phyloP scores from a whole-genome alignment of 1,140 invertebrate genomes.

The Drosophila tristis region DNA sequence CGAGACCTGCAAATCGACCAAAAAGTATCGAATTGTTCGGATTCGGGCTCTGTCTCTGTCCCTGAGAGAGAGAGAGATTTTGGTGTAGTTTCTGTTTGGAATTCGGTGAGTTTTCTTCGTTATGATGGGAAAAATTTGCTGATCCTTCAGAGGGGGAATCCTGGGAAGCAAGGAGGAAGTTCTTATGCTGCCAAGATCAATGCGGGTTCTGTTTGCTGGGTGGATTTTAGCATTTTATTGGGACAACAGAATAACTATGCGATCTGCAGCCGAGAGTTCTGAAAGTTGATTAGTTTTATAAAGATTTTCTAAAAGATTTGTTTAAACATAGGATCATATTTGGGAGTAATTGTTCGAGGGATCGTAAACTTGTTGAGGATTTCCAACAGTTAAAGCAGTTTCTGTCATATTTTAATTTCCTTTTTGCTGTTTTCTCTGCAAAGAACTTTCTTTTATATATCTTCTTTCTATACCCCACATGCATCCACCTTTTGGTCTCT shows the following conservation, averaged over 20 bases:
- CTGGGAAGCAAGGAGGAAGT: constrained; percentile 42
- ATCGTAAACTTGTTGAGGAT: too few species aligned
- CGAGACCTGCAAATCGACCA: constrained; percentile 58
- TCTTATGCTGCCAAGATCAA: constrained; percentile 34
- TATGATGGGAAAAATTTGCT: constrained; percentile 54
- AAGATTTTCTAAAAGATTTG: not conserved
- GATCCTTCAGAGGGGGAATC: constrained; percentile 44
- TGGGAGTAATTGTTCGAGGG: too few species aligned
- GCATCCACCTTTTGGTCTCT: constrained; percentile 8
- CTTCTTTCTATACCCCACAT: not conserved
- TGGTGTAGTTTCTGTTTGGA: constrained; percentile 44
- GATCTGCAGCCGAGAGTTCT: too few species aligned
- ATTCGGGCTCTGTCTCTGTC: not conserved
- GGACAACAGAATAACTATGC: too few species aligned
- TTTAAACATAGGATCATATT: not conserved
- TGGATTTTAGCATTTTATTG: not conserved
- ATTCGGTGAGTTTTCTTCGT: constrained; percentile 47
- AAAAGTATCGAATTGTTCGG: constrained; percentile 76
- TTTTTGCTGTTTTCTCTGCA: not conserved
- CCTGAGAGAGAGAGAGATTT: constrained; percentile 44
- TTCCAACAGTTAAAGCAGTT: too few species aligned
- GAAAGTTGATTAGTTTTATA: not conserved
- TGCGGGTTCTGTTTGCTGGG: constrained; percentile 50
- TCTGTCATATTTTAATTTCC: too few species aligned
- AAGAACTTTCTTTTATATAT: not conserved